Evolutionary conservation across 2,888 invertebrate species (phyloP).

Genomic region (Therioaphis trifolii): DNA sequence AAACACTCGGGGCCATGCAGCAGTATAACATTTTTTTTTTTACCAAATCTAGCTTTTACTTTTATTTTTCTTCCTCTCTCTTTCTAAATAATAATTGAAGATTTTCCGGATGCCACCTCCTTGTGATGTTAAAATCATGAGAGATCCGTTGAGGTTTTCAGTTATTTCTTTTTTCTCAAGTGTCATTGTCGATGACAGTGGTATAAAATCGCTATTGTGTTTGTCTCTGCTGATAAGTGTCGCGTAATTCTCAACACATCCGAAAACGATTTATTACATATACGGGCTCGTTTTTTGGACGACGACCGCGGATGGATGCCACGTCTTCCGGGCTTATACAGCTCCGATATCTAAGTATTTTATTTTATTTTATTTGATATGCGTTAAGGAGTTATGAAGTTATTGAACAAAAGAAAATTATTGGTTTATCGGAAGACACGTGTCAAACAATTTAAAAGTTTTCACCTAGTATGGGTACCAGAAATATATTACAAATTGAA

Average conservation of each 20-base stretch:
- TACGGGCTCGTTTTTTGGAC: constrained; percentile 27
- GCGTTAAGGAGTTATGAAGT: background rate
- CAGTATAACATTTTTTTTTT: background rate
- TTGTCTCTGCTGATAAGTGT: constrained; percentile 35
- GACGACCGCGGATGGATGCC: background rate
- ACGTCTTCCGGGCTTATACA: background rate
- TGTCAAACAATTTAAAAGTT: constrained; percentile 36
- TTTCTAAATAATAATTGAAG: background rate
- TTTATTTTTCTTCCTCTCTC: background rate
- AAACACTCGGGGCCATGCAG: background rate
- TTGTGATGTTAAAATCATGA: background rate
- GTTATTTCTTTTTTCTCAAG: background rate
- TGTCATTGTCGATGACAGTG: background rate
- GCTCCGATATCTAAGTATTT: background rate
- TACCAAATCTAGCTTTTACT: no score
- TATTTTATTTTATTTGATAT: background rate
- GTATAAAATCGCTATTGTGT: constrained; percentile 13
- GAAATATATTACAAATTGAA: constrained; percentile 15
- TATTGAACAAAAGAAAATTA: background rate
- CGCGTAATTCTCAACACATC: constrained; percentile 4
- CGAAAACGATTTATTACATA: constrained; percentile 33
- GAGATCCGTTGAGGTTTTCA: constrained; percentile 1
- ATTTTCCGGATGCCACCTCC: background rate
- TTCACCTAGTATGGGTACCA: background rate
- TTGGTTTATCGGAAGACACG: background rate